A percentile compares a stretch with the other conserved stretches of the same genome.
These are phyloP conservation scores for Cosmia trapezina DNA, from an alignment of 2,888 invertebrate genomes.

Conservation along the genomic window DNA sequence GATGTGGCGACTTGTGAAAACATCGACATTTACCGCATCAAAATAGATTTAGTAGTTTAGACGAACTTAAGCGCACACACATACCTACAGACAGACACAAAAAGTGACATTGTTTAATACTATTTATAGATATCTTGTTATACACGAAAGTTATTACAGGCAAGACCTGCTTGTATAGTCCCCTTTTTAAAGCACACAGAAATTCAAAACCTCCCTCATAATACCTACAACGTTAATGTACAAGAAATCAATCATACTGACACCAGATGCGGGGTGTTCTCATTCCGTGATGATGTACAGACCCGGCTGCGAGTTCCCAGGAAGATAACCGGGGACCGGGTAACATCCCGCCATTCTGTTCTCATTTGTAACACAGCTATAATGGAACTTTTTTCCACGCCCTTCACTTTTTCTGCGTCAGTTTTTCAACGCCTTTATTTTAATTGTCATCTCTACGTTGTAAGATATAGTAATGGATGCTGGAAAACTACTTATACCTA, in stretches of 20 bases:
- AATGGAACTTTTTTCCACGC: conserved; percentile 85
- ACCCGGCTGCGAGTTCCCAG: conserved; percentile 73
- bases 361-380: conserved; percentile 86
- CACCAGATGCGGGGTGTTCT: conserved; percentile 54
- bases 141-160: conserved; percentile 7
- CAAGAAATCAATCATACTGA: conserved; percentile 66
- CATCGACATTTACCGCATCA: neutral
- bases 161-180: conserved; percentile 6
- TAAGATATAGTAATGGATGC: conserved; percentile 53
- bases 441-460: conserved; percentile 79
- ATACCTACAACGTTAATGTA: conserved; percentile 51
- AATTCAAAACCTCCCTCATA: conserved; percentile 36
- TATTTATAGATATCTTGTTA: neutral
- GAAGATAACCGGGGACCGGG: conserved; percentile 75
- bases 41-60: too few relatives aligned
- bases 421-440: conserved; percentile 81
- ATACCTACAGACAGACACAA: neutral
- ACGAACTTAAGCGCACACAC: neutral
- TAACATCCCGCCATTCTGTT: conserved; percentile 75
- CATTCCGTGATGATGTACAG: conserved; percentile 63
- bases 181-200: conserved; percentile 26
- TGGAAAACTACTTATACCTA: conserved; percentile 1
- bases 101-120: neutral
- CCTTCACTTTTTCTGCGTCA: conserved; percentile 84
- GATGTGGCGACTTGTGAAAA: neutral